Evolutionary conservation across 1,140 invertebrate species (phyloP), one percentile per base, ranked within the genome.

Genomic region (Apis florea): DNA sequence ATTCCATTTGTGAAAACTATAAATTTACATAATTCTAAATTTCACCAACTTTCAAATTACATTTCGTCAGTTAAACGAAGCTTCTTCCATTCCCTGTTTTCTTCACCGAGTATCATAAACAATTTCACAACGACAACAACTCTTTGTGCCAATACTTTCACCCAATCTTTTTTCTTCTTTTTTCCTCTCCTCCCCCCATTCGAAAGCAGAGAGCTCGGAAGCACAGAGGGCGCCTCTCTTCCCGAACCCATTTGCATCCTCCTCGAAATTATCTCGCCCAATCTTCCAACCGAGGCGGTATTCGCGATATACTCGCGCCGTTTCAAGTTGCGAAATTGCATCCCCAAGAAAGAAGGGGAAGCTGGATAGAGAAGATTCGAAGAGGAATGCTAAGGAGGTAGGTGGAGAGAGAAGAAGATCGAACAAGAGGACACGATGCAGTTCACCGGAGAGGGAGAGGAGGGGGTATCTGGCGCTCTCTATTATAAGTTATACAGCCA

Each of bases 261-360:
- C 54, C 21, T 53, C 68, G 77, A 79, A 84, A 85, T 85, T 85
- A 85, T 85, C 83, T 72, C 77, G 58, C 40, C 68, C 47, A 67
- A 79, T 79, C 76, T 71, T 49, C 67, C 77, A 19, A 51, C 76
- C 67, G 17, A 63, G 47, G 47, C 53, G 71, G 53, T 61, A 54
- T 63, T 61, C 67, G 66, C 19, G 40, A 66, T 19, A 12, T 24
- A 26, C 13, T 61, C 13, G 58, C n/a, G 58, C n/a, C 61, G 74
- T 67, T 76, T 51, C 24, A 79, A 63, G 56, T 79, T 63, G 58
- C 68, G 63, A 54, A 72, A 79, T 79, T 74, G 59, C 54, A 24
- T 61, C 17, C 58, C 2, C 31, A 24, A 11, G 58, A 67, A 26
- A 17, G 40, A 21, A n/a, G 0, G 24, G 59, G 13, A 56, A 24